These are phyloP conservation scores for Athrips mouffetella DNA, from an alignment of 2,888 invertebrate genomes.

Conservation along the genomic window DNA sequence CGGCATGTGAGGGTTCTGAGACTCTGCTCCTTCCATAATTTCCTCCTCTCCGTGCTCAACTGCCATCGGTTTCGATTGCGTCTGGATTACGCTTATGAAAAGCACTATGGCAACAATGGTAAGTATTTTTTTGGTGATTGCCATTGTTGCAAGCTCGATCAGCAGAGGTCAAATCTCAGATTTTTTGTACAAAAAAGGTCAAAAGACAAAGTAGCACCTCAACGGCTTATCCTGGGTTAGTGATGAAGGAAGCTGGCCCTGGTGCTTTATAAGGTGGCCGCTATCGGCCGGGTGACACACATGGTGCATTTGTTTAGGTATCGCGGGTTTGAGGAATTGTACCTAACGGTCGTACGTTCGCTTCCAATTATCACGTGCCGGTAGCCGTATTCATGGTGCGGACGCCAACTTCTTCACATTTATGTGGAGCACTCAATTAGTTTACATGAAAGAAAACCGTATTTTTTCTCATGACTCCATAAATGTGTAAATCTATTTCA, in stretches of 20 bases:
- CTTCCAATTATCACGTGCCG: slow-evolving; percentile 65
- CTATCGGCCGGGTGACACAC: slow-evolving; percentile 57
- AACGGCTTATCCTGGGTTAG: slow-evolving; percentile 51
- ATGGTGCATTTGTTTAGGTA: slow-evolving; percentile 66
- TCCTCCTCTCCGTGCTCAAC: slow-evolving; percentile 16
- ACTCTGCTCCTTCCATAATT: slow-evolving; percentile 59
- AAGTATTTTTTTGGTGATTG: slow-evolving; percentile 32
- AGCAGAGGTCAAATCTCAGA: not conserved
- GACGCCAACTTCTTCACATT: not conserved
- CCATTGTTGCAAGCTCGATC: slow-evolving; percentile 29
- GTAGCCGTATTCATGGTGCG: slow-evolving; percentile 49
- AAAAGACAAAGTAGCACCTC: slow-evolving; percentile 13
- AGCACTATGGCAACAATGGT: slow-evolving; percentile 32
- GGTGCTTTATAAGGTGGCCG: slow-evolving; percentile 59
- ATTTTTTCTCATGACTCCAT: too few species aligned
- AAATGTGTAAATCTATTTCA: too few species aligned
- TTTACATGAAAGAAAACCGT: too few species aligned
- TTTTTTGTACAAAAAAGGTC: slow-evolving; percentile 2
- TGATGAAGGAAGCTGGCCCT: slow-evolving; percentile 27
- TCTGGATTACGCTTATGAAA: slow-evolving; percentile 30
- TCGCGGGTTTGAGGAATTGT: slow-evolving; percentile 57
- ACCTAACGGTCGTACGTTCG: slow-evolving; percentile 60
- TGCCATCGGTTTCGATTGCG: slow-evolving; percentile 39
- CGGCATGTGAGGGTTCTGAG: slow-evolving; percentile 63
- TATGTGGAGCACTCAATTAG: too few species aligned